Conservation (phyloP, 2,113 vertebrate genomes). For the Coturnix japonica region DNA sequence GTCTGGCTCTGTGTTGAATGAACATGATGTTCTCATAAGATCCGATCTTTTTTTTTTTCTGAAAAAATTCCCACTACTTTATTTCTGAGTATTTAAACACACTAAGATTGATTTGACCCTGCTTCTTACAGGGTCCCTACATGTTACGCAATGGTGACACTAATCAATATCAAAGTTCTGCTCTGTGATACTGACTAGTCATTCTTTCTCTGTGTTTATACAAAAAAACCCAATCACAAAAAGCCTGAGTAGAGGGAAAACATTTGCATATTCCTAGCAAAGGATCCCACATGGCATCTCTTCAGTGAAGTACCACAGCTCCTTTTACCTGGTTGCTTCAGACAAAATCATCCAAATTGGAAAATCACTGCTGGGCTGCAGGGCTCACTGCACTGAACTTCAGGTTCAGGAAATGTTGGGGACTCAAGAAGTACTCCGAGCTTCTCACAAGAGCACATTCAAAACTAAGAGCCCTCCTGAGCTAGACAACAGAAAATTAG, state of each 20-base stretch:
- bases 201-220: not conserved
- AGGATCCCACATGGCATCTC: not conserved
- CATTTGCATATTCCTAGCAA: not conserved
- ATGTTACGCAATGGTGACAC: slow-evolving; percentile 20
- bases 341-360: not conserved
- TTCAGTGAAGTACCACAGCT: not conserved
- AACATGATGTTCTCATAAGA: slow-evolving; percentile 16
- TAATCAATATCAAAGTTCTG: not conserved
- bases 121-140: not conserved
- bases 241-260: not conserved
- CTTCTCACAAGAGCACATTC: not conserved
- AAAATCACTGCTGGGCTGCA: not conserved
- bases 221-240: not conserved
- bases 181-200: not conserved
- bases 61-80: slow-evolving; percentile 2
- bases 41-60: slow-evolving; percentile 7
- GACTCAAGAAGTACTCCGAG: not conserved
- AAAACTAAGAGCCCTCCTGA: not conserved
- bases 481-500: not conserved
- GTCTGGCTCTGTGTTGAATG: not conserved
- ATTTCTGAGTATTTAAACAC: slow-evolving; percentile 57
- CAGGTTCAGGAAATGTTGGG: not conserved
- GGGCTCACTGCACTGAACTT: not conserved
- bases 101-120: slow-evolving; percentile 34
- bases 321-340: not conserved